Evolutionary conservation across 2,113 vertebrate species (phyloP).

Genomic region (Periophthalmus modestus): DNA sequence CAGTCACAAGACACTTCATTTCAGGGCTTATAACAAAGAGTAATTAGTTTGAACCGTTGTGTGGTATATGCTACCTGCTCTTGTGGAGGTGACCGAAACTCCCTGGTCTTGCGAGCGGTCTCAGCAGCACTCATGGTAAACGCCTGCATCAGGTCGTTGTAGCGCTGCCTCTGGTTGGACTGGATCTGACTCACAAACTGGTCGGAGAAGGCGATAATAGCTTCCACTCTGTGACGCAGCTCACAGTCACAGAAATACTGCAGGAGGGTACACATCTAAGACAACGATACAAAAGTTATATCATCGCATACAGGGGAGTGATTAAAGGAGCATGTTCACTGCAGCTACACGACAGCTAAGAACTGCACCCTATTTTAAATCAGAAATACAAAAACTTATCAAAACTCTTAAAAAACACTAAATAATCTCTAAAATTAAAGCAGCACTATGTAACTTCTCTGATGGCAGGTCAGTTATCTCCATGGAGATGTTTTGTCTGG

Average conservation of each 20-base stretch:
- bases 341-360: too few relatives aligned
- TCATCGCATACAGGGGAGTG: neutral
- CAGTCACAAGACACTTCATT: neutral
- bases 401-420: too few relatives aligned
- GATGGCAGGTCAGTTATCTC: too few relatives aligned
- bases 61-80: constrained; percentile 81
- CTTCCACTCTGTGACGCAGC: constrained; percentile 91
- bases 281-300: constrained; percentile 6
- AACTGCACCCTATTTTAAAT: too few relatives aligned
- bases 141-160: constrained; percentile 85
- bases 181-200: constrained; percentile 86
- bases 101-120: constrained; percentile 89
- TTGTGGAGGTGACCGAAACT: constrained; percentile 93
- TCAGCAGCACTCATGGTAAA: constrained; percentile 91
- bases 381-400: too few relatives aligned
- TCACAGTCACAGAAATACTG: constrained; percentile 96
- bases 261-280: constrained; percentile 91
- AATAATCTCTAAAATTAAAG: too few relatives aligned
- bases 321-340: neutral
- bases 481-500: too few relatives aligned
- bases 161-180: constrained; percentile 86
- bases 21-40: neutral
- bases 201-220: constrained; percentile 89
- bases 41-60: neutral
- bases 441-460: too few relatives aligned